Evolutionary conservation across 1,140 invertebrate genomes (phyloP).

Genomic region (Lepidotrigona ventralis): DNA sequence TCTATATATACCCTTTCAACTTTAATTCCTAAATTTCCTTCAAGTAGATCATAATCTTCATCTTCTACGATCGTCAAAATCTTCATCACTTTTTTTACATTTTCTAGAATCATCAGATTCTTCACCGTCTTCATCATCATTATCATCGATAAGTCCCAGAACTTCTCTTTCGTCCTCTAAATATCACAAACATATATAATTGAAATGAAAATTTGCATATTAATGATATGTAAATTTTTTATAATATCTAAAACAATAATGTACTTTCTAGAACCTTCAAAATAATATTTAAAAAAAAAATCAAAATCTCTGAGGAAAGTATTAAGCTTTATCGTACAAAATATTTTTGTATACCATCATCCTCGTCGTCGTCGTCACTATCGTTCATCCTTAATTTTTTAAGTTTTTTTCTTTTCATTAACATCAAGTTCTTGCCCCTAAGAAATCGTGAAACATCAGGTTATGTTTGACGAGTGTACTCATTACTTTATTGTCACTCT

Average conservation of each 20-base stretch:
- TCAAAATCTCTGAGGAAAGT: no score
- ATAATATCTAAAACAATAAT: background rate
- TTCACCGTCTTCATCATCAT: slow-evolving; percentile 91
- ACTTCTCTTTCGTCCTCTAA: slow-evolving; percentile 95
- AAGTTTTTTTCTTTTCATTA: slow-evolving; percentile 32
- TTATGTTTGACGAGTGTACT: background rate
- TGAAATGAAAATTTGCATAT: background rate
- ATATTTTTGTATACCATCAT: background rate
- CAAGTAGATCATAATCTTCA: slow-evolving; percentile 98
- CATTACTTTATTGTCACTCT: background rate
- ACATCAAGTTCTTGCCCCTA: slow-evolving; percentile 22
- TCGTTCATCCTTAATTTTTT: slow-evolving; percentile 23
- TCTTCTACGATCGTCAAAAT: slow-evolving; percentile 96
- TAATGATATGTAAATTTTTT: background rate
- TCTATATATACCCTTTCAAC: slow-evolving; percentile 83
- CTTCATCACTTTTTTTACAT: slow-evolving; percentile 89
- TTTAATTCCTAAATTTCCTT: slow-evolving; percentile 99
- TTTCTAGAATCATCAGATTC: slow-evolving; percentile 86
- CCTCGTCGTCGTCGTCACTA: slow-evolving; percentile 9
- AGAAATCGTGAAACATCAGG: background rate
- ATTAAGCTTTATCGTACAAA: background rate
- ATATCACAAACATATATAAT: background rate
- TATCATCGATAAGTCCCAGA: slow-evolving; percentile 95
- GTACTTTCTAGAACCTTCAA: background rate
- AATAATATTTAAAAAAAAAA: background rate